These are phyloP conservation scores for Cynaeus angustus DNA, from an alignment of 2,888 invertebrate genomes.

Conservation along the genomic window DNA sequence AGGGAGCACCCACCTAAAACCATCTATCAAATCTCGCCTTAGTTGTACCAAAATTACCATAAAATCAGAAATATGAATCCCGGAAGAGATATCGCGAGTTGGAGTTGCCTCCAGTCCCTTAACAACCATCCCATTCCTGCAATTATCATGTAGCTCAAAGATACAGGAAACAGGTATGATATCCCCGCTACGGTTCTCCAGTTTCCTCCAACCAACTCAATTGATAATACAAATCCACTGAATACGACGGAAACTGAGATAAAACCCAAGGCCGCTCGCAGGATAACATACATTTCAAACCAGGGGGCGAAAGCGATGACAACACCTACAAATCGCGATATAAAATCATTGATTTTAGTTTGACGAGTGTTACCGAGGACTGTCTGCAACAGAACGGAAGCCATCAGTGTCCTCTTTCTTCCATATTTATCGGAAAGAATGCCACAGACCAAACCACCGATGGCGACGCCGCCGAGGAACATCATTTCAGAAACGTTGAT, in stretches of 20 bases:
- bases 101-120: slow-evolving; percentile 83
- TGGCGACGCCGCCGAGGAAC: slow-evolving; percentile 84
- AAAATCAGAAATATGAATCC: slow-evolving; percentile 79
- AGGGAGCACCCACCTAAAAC: slow-evolving; percentile 81
- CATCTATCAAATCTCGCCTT: slow-evolving; percentile 18
- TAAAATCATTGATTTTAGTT: not conserved
- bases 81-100: slow-evolving; percentile 82
- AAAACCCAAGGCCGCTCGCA: slow-evolving; percentile 82
- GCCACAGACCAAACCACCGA: slow-evolving; percentile 86
- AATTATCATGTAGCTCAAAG: slow-evolving; percentile 83
- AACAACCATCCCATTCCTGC: slow-evolving; percentile 82
- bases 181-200: slow-evolving; percentile 88
- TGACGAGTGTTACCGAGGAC: slow-evolving; percentile 27
- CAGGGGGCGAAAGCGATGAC: slow-evolving; percentile 82
- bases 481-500: slow-evolving; percentile 85
- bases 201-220: slow-evolving; percentile 85
- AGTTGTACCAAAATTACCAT: slow-evolving; percentile 72
- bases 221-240: slow-evolving; percentile 85
- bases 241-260: slow-evolving; percentile 89
- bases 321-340: slow-evolving; percentile 62
- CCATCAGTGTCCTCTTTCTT: slow-evolving; percentile 83
- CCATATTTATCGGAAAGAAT: slow-evolving; percentile 87
- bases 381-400: slow-evolving; percentile 74
- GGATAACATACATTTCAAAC: slow-evolving; percentile 80
- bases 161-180: slow-evolving; percentile 86